phyloP scores from a whole-genome alignment of 2,797 vertebrate genomes.

The Pelodytes ibericus region DNA sequence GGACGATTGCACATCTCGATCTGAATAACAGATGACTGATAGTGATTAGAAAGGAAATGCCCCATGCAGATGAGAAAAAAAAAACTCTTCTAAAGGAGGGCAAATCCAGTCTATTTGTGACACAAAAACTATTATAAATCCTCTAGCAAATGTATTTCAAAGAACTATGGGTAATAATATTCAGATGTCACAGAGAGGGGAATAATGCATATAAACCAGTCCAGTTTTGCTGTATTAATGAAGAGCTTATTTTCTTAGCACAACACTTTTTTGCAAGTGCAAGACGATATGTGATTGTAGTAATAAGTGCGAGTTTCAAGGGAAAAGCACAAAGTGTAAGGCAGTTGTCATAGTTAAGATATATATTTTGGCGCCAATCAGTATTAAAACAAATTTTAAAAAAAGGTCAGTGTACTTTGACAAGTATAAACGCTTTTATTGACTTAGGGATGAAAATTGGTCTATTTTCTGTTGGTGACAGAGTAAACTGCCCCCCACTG shows the following conservation, averaged over 20 bases:
- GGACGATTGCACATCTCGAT: too few relatives aligned
- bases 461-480: too few relatives aligned
- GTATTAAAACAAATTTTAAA: background rate
- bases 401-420: background rate
- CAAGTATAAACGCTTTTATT: background rate
- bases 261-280: background rate
- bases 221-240: background rate
- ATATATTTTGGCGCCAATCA: background rate
- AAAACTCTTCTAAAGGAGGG: too few relatives aligned
- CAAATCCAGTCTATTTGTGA: too few relatives aligned
- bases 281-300: background rate
- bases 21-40: too few relatives aligned
- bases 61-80: too few relatives aligned
- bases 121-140: too few relatives aligned
- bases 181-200: too few relatives aligned
- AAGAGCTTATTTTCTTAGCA: background rate
- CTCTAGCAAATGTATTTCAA: too few relatives aligned
- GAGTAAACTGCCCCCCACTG: too few relatives aligned
- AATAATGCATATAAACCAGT: background rate
- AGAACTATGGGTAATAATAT: too few relatives aligned
- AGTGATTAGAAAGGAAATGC: too few relatives aligned
- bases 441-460: background rate
- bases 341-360: background rate
- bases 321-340: background rate
- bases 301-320: background rate